A percentile compares a stretch with the other conserved stretches of the same genome.
phyloP scores from a whole-genome alignment of 2,113 vertebrate genomes.

The Passer montanus region DNA sequence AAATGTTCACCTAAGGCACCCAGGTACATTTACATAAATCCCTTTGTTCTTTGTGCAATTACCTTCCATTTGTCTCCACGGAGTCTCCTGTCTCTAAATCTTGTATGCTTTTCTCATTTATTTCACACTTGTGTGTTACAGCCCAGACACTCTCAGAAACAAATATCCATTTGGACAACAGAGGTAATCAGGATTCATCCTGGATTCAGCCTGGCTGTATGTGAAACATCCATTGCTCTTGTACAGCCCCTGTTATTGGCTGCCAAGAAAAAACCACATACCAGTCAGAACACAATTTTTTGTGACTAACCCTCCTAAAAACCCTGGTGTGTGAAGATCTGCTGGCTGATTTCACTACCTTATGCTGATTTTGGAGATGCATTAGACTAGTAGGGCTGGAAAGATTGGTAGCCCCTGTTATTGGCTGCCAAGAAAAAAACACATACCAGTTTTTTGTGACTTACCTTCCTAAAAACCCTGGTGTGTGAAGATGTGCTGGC shows the following conservation, averaged over 20 bases:
- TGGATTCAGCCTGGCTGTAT: neutral
- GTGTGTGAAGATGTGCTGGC: neutral
- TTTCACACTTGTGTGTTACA: neutral
- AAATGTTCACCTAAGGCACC: neutral
- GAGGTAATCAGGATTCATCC: neutral
- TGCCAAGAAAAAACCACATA: neutral
- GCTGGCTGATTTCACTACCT: neutral
- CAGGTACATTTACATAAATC: constrained; percentile 7
- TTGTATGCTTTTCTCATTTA: neutral
- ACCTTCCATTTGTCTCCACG: neutral
- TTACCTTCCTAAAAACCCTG: neutral
- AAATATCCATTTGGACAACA: neutral
- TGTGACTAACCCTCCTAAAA: neutral
- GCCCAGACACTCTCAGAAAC: neutral
- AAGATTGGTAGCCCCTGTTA: neutral
- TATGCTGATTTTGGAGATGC: neutral
- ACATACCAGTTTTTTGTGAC: neutral
- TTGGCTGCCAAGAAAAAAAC: neutral
- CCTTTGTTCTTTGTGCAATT: constrained; percentile 35
- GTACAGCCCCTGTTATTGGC: neutral
- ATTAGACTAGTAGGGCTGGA: neutral
- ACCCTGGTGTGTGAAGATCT: neutral
- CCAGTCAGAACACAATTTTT: too few relatives aligned
- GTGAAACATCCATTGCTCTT: neutral
- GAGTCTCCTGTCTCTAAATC: neutral